Conservation (phyloP, 2,113 vertebrate genomes). For the Rattus norvegicus region GRCr8 NC_086019.1:130462001-130462500, state of each 20-base stretch:
- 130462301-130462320: neutral
- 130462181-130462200: neutral
- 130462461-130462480: neutral
- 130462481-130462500: neutral
- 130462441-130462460: neutral
- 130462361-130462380: neutral
- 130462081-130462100: neutral
- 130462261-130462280: neutral
- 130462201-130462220: neutral
- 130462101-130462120: neutral
- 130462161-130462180: neutral
- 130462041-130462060: neutral
- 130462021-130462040: neutral
- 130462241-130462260: neutral
- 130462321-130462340: neutral
- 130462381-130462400: neutral
- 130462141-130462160: neutral
- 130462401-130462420: neutral
- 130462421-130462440: neutral
- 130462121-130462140: neutral
- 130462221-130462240: neutral
- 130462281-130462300: neutral
- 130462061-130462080: neutral
- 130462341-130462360: neutral
- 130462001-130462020: neutral